Evolutionary conservation across 2,888 invertebrate genomes (phyloP), one percentile per base, ranked within the genome.

Genomic region (Sarcophaga subvicina): DNA sequence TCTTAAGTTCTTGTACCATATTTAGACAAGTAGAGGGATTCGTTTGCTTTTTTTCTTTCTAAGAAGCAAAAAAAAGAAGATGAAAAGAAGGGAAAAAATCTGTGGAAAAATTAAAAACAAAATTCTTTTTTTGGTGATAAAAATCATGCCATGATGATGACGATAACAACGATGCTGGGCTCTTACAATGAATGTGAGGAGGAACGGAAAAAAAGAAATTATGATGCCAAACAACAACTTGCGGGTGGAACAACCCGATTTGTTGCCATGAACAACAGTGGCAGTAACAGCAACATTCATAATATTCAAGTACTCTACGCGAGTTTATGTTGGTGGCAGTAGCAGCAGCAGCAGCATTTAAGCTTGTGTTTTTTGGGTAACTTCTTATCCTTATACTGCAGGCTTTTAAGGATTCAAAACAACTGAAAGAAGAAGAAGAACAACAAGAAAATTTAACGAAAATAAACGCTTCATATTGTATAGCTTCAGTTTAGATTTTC

Each of bases 301-400:
- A 64, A 66, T 12, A 70, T 49, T 60, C 54, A 69, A 45, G 12
- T 45, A 49, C 11, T 5, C 49, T 49, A 54, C 11, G 22, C 45
- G 66, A 59, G 60, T 62, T 54, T 22, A 72, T 71, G 64, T 37
- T 60, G 25, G 70, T 79, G 79, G 49, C 70, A 73, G 70, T 27
- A 66, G 69, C 63, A 84, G 70, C 63, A 63, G 49, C 69, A 73
- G 70, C 59, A 71, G 76, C 67, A 87, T 71, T 81, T 60, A 81
- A 81, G 71, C 83, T 83, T 81, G 80, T 71, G 70, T n/a, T 47
- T 82, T 81, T 76, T 59, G 60, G 54, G 62, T 45, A 59, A 69
- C 22, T 60, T 84, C 78, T 87, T 87, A 87, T 87, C 79, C 87
- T 69, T 69, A 72, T 47, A 27, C 63, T 82, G 67, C 84, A 87